Conservation (phyloP, 1,140 invertebrate genomes). For the Cephus cinctus region DNA sequence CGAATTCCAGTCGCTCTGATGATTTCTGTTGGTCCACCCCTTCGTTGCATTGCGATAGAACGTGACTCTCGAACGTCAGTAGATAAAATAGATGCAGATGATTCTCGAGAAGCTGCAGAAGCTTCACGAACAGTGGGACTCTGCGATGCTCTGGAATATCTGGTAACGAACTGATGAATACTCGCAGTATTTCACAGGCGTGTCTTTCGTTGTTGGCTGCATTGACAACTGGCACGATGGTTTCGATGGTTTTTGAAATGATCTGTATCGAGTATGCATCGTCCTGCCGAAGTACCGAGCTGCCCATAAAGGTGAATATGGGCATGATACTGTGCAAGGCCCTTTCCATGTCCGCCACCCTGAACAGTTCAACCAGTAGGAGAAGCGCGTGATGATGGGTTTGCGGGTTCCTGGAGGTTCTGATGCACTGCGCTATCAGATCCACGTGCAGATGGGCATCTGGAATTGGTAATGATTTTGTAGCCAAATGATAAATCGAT, state of each 20-base stretch:
- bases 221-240: conserved; percentile 83
- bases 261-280: conserved; percentile 93
- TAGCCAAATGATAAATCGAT: conserved; percentile 67
- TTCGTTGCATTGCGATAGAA: conserved; percentile 54
- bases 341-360: conserved; percentile 70
- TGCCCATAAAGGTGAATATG: conserved; percentile 95
- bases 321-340: conserved; percentile 91
- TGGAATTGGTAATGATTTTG: conserved; percentile 54
- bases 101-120: conserved; percentile 71
- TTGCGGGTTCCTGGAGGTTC: conserved; percentile 87
- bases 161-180: conserved; percentile 84
- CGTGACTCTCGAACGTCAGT: conserved; percentile 68
- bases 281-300: conserved; percentile 85
- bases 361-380: conserved; percentile 60
- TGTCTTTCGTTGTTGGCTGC: conserved; percentile 55
- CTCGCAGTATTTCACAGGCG: conserved; percentile 68
- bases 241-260: conserved; percentile 86
- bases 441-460: conserved; percentile 75
- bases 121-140: conserved; percentile 74
- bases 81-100: conserved; percentile 79
- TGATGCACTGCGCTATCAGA: conserved; percentile 82
- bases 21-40: conserved; percentile 35
- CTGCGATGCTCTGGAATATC: conserved; percentile 89
- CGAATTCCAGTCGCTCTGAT: conserved; percentile 67
- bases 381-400: conserved; percentile 90